Evolutionary conservation across 2,113 vertebrate genomes (phyloP).

Genomic region (Thymallus thymallus): DNA sequence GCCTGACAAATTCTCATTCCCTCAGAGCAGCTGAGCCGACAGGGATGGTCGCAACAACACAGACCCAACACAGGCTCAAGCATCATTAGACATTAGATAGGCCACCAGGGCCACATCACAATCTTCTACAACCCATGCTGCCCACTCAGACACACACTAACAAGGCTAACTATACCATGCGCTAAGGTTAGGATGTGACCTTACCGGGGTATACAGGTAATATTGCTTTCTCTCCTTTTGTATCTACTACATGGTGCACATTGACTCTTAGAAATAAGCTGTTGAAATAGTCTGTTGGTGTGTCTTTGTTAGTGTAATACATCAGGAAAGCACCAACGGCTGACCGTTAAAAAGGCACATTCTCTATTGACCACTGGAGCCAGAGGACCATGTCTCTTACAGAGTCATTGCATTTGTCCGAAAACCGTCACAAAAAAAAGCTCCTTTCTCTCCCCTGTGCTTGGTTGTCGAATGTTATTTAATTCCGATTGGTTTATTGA

Average conservation of each 20-base stretch:
- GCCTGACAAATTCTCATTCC: conserved; percentile 1
- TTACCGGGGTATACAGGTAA: too few species aligned
- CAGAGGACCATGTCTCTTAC: not conserved
- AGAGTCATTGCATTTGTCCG: not conserved
- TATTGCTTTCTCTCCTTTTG: not conserved
- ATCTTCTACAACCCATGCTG: not conserved
- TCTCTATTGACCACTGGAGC: not conserved
- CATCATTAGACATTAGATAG: not conserved
- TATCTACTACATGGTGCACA: not conserved
- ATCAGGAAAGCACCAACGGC: not conserved
- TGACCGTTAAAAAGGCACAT: not conserved
- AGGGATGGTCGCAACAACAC: not conserved
- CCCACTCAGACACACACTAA: not conserved
- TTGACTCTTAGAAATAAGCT: not conserved
- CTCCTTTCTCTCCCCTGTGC: not conserved
- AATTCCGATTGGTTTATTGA: not conserved
- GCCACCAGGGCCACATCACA: not conserved
- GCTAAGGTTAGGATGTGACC: too few species aligned
- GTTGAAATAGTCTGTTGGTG: not conserved
- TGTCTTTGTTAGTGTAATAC: not conserved
- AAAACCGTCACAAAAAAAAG: not conserved
- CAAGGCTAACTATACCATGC: not conserved
- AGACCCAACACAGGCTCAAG: too few species aligned
- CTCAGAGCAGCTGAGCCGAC: not conserved
- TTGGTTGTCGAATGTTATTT: not conserved